phyloP scores from a whole-genome alignment of 1,140 invertebrate genomes.

The Pogonomyrmex californicus region DNA sequence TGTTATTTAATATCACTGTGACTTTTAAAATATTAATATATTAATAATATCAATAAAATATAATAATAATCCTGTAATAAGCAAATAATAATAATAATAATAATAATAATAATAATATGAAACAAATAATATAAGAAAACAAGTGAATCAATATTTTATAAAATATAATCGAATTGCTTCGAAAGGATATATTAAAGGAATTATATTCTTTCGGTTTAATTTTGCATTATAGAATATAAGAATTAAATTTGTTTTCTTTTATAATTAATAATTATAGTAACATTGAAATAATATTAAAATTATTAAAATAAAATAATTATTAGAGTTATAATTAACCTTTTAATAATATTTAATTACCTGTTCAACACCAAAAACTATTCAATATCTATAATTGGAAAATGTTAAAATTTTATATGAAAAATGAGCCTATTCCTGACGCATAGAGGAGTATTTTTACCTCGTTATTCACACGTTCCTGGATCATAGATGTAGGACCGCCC shows the following conservation, averaged over 20 bases:
- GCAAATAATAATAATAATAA: no score
- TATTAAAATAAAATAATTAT: no score
- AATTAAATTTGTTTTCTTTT: background rate
- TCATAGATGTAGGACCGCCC: slow-evolving; percentile 83
- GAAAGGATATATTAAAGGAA: no score
- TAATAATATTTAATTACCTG: background rate
- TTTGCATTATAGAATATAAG: background rate
- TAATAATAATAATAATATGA: no score
- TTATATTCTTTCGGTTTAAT: background rate
- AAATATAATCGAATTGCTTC: background rate
- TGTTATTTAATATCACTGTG: no score
- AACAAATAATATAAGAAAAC: no score
- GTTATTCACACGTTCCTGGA: slow-evolving; percentile 77
- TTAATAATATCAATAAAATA: no score
- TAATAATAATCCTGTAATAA: no score
- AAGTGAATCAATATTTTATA: background rate
- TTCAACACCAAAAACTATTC: background rate
- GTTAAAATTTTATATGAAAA: no score
- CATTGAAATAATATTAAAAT: background rate
- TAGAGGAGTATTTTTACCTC: slow-evolving; percentile 28
- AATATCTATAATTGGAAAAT: background rate
- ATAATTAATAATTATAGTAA: background rate
- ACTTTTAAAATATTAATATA: no score
- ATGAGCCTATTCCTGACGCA: no score
- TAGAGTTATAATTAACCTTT: background rate